Base-by-base conservation (phyloP, 2,888 invertebrate genomes). In the Andrena hattorfiana region DNA sequence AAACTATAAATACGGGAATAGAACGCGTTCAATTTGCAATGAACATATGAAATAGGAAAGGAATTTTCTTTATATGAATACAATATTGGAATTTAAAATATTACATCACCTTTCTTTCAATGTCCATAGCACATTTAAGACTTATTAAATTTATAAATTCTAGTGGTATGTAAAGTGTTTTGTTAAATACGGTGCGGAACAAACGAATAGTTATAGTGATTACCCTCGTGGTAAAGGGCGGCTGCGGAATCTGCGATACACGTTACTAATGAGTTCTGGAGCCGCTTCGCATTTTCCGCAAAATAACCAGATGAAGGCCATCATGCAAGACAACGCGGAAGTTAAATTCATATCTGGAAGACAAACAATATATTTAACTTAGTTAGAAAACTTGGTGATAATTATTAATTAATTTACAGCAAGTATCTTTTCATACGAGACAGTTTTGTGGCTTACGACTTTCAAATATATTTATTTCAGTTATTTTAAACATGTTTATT, bases 281-380 rank as follows among this genome's bases (percentile, higher is more conserved):
- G 84, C 83, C 26, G 87, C 82, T 26, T 87, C 85, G 67, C 85
- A 89, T 69, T 85, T 85, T 74, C 83, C 89, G 28, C 69, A 86
- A 8, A 90, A 74, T 28, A 91, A 64, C 78, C 87, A 87, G 49
- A 89, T 63, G 66, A 86, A 66, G 28, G 84, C 81, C 84, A 90
- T 80, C 60, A 82, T 71, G 72, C 81, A 87, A 67, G 86, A 83
- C 20, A 90, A n/a, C n/a, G 76, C 79, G 23, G 84, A 64, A 26
- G 77, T 80, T 56, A 86, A 71, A 62, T 87, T 91, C 89, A 90
- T 90, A 26, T 85, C 86, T 89, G 59, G 8, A 77, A 85, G 56
- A 66, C 4, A 26, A 23, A 56, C 10, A 10, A 8, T 42, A 16
- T 16, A 42, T 13, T 42, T 10, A 56, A 56, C 7, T 10, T 56